Evolutionary conservation across 2,888 invertebrate species (phyloP).

Genomic region (Tipula helvola): DNA sequence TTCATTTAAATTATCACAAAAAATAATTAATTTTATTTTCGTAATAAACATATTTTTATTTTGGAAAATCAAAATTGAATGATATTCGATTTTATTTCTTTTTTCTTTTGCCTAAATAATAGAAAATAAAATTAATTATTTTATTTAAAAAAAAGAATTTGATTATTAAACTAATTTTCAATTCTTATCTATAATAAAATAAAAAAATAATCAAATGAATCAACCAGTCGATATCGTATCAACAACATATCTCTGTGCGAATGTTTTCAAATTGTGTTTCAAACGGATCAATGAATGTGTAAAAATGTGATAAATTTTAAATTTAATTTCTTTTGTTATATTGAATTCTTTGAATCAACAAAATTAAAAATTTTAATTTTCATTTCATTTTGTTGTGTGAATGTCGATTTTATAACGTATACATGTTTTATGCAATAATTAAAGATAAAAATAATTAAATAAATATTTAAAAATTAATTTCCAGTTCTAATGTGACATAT

Average conservation of each 20-base stretch:
- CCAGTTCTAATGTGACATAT: not conserved
- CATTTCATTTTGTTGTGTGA: not conserved
- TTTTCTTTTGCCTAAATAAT: not conserved
- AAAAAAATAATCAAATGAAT: constrained; percentile 15
- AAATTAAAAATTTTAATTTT: not conserved
- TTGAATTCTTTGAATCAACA: not conserved
- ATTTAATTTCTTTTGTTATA: not conserved
- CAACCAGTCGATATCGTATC: constrained; percentile 37
- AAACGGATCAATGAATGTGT: not conserved
- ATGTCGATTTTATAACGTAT: not conserved
- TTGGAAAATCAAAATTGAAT: not conserved
- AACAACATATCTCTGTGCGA: constrained; percentile 35
- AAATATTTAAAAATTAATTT: not conserved
- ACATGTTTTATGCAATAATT: not conserved
- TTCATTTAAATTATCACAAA: not conserved
- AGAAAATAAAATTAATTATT: constrained; percentile 4
- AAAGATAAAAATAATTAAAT: not conserved
- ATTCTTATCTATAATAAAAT: constrained; percentile 14
- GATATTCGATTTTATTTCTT: not conserved
- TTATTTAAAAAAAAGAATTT: constrained; percentile 8
- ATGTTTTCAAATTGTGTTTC: constrained; percentile 14
- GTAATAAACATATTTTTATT: not conserved
- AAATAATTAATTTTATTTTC: not conserved
- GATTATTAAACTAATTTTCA: constrained; percentile 12
- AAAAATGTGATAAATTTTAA: not conserved